phyloP scores from a whole-genome alignment of 2,113 vertebrate species.

The Probosciger aterrimus region DNA sequence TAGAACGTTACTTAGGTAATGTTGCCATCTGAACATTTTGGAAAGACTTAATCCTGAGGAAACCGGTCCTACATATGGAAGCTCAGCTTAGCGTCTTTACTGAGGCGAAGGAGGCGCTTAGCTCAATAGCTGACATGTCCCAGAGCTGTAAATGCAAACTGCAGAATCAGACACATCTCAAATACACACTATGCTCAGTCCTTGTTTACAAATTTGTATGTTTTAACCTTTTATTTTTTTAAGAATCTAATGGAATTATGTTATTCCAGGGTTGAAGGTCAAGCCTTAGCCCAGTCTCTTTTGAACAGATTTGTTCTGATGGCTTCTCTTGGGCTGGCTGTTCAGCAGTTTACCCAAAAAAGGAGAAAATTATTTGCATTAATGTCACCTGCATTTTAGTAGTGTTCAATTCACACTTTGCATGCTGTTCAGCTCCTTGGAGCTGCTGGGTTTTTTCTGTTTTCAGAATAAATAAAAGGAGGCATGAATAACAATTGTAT shows the following conservation, averaged over 20 bases:
- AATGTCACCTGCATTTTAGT: neutral
- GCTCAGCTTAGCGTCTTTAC: neutral
- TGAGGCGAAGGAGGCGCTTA: neutral
- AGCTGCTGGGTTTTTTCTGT: neutral
- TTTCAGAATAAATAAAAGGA: conserved; percentile 5
- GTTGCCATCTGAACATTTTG: neutral
- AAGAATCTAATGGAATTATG: neutral
- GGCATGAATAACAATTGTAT: neutral
- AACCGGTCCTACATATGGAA: neutral
- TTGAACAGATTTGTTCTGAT: neutral
- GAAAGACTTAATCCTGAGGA: neutral
- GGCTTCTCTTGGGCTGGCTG: neutral
- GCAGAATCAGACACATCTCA: neutral
- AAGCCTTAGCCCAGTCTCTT: neutral
- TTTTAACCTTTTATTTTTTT: neutral
- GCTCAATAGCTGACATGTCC: neutral
- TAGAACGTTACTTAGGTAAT: neutral
- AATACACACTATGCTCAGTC: neutral
- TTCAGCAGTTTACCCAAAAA: neutral
- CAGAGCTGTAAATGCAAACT: neutral
- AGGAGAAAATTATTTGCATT: neutral
- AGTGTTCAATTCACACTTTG: neutral
- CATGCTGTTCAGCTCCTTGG: neutral
- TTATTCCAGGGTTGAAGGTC: neutral
- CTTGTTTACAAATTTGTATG: neutral